phyloP scores from a whole-genome alignment of 2,113 vertebrate species.

The Sorex fumeus region DNA sequence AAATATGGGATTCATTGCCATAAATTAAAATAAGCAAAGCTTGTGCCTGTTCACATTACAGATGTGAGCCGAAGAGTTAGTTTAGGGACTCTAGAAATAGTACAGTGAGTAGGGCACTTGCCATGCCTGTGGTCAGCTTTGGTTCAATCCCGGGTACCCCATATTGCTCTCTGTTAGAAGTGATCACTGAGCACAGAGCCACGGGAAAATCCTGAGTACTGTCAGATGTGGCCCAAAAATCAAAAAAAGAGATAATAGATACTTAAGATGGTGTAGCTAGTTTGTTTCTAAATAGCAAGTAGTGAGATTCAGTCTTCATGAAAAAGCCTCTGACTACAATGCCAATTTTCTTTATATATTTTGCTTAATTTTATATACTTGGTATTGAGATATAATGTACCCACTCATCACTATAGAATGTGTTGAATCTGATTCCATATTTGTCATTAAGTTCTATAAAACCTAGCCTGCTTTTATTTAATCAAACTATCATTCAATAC shows the following conservation, averaged over 20 bases:
- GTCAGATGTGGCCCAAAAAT: too few relatives aligned
- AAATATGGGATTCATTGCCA: slow-evolving; percentile 77
- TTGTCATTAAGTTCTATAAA: slow-evolving; percentile 45
- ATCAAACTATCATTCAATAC: slow-evolving; percentile 39
- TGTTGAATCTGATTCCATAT: slow-evolving; percentile 26
- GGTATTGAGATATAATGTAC: background rate
- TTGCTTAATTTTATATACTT: slow-evolving; percentile 23
- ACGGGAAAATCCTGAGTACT: too few relatives aligned
- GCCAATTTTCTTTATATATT: background rate
- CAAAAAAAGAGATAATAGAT: slow-evolving; percentile 66
- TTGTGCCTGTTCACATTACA: slow-evolving; percentile 76
- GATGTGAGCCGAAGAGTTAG: slow-evolving; percentile 70
- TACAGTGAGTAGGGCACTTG: too few relatives aligned
- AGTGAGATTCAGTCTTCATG: slow-evolving; percentile 53
- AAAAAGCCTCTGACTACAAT: background rate
- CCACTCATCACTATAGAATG: background rate
- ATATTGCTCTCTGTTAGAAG: too few relatives aligned
- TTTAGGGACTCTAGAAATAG: too few relatives aligned
- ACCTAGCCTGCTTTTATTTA: slow-evolving; percentile 53
- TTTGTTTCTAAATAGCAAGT: slow-evolving; percentile 76
- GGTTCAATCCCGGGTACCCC: too few relatives aligned
- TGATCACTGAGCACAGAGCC: too few relatives aligned
- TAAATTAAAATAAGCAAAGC: slow-evolving; percentile 77
- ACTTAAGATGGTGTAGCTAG: slow-evolving; percentile 69
- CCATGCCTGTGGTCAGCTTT: too few relatives aligned